phyloP scores from a whole-genome alignment of 1,140 invertebrate species.

The Periplaneta americana region DNA sequence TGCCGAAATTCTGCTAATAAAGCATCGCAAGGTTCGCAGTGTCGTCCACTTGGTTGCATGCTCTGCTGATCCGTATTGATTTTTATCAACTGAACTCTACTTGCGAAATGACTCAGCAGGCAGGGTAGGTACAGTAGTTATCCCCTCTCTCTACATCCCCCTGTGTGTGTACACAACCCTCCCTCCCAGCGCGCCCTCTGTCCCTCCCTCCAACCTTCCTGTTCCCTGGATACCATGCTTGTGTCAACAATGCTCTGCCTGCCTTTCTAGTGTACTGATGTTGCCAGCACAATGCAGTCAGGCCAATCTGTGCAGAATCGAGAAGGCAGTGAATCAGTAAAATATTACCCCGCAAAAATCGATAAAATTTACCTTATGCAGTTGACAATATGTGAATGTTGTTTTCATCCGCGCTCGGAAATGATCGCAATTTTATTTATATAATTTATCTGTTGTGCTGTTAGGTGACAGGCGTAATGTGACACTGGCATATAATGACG shows the following conservation, averaged over 20 bases:
- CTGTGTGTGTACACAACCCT: background rate
- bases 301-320: background rate
- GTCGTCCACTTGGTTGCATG: too few species aligned
- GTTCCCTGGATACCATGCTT: background rate
- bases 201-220: too few species aligned
- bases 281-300: background rate
- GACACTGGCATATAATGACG: background rate
- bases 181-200: background rate
- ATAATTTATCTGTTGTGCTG: background rate
- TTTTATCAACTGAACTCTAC: background rate
- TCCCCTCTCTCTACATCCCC: background rate
- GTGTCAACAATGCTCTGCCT: background rate
- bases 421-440: background rate
- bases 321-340: background rate
- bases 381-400: background rate
- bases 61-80: background rate
- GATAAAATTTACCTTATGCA: background rate
- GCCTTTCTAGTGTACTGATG: background rate
- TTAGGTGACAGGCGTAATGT: too few species aligned
- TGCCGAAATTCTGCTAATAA: background rate
- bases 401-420: background rate
- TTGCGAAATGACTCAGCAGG: background rate
- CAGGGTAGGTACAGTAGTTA: background rate
- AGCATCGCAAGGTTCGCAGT: background rate
- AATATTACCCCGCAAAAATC: background rate